A percentile compares a stretch with the other conserved stretches of the same genome.
phyloP scores from a whole-genome alignment of 1,140 invertebrate genomes.

The Drosophila arizonae region DNA sequence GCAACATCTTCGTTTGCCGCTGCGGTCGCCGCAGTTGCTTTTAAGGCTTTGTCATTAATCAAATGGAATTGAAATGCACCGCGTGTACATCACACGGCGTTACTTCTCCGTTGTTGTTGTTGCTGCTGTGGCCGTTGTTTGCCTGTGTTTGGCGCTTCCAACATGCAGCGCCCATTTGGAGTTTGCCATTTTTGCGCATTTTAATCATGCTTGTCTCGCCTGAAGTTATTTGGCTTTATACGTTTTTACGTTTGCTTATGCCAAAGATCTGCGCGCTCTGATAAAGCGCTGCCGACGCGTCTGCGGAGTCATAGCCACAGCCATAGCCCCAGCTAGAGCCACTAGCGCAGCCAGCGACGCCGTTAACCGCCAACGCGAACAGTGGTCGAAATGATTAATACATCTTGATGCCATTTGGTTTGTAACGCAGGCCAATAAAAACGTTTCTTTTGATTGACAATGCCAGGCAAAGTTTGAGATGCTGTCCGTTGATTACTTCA shows the following conservation, averaged over 20 bases:
- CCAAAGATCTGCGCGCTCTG: conserved; percentile 67
- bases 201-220: conserved; percentile 77
- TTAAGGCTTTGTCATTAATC: conserved; percentile 81
- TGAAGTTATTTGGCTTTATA: conserved; percentile 71
- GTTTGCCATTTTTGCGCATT: conserved; percentile 78
- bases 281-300: conserved; percentile 61
- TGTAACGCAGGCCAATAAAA: conserved; percentile 75
- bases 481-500: conserved; percentile 74
- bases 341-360: conserved; percentile 1
- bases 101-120: conserved; percentile 37
- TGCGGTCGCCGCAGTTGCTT: conserved; percentile 68
- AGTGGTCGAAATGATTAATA: conserved; percentile 76
- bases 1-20: conserved; percentile 71
- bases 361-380: conserved; percentile 52
- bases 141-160: conserved; percentile 48
- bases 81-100: conserved; percentile 75
- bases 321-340: conserved; percentile 9
- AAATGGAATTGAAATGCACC: conserved; percentile 80
- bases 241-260: conserved; percentile 57
- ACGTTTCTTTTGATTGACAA: conserved; percentile 77
- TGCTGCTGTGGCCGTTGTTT: conserved; percentile 28
- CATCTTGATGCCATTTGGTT: conserved; percentile 80
- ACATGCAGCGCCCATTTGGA: conserved; percentile 74
- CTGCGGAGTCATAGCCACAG: conserved; percentile 27
- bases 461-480: conserved; percentile 61